phyloP scores from a whole-genome alignment of 2,888 invertebrate genomes.

The Stramonita haemastoma region DNA sequence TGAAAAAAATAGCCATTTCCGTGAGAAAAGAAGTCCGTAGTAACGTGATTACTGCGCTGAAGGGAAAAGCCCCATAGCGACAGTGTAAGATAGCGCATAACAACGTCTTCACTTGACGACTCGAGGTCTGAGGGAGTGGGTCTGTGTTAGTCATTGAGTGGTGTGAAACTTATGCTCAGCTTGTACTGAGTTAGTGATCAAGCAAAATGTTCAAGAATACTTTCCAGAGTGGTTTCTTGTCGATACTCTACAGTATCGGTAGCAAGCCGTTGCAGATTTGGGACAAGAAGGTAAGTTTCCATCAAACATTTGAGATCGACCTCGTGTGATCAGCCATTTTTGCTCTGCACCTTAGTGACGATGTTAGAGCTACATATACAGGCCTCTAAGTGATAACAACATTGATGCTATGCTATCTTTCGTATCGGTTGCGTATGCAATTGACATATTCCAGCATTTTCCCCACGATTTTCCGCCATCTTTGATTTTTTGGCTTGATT shows the following conservation, averaged over 20 bases:
- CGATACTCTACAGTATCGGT: slow-evolving; percentile 80
- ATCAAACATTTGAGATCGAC: background rate
- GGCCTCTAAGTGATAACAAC: background rate
- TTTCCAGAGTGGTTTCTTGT: slow-evolving; percentile 81
- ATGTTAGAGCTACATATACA: background rate
- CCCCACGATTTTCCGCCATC: background rate
- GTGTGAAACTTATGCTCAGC: slow-evolving; percentile 46
- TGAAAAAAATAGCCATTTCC: background rate
- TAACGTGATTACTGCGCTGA: slow-evolving; percentile 63
- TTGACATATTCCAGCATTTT: background rate
- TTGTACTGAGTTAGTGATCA: slow-evolving; percentile 43
- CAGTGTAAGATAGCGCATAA: slow-evolving; percentile 65
- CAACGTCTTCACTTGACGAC: slow-evolving; percentile 73
- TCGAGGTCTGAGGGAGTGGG: slow-evolving; percentile 58
- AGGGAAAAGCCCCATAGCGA: slow-evolving; percentile 69
- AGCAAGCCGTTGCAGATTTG: slow-evolving; percentile 81
- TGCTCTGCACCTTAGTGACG: background rate
- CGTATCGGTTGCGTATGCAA: background rate
- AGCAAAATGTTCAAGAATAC: slow-evolving; percentile 80
- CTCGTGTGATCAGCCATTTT: slow-evolving; percentile 17
- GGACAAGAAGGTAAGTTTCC: slow-evolving; percentile 79
- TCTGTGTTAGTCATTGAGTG: slow-evolving; percentile 57
- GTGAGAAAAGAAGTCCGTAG: slow-evolving; percentile 50
- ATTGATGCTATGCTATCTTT: background rate
- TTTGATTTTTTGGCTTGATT: background rate